Percentiles rank a stretch among this genome's conserved stretches.
These are phyloP conservation scores for Phengaris arion DNA, from an alignment of 2,888 invertebrate species.

Conservation along the genomic window DNA sequence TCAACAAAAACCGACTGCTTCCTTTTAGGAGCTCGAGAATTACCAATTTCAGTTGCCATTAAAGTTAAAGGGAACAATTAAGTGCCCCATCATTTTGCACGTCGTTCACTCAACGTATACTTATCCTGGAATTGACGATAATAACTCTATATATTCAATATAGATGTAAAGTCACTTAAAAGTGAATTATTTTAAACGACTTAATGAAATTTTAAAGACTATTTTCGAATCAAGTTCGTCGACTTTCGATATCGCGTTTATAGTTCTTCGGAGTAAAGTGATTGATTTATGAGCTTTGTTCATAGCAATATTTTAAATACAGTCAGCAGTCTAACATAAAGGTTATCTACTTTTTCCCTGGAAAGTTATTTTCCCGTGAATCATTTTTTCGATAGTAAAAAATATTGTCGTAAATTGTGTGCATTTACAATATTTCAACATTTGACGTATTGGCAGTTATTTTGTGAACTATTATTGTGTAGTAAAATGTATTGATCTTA, in stretches of 20 bases:
- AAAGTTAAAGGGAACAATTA: constrained; percentile 21
- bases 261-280: not conserved
- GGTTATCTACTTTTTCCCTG: no score
- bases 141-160: constrained; percentile 26
- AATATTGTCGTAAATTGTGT: no score
- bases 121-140: constrained; percentile 17
- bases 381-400: no score
- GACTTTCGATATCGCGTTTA: not conserved
- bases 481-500: no score
- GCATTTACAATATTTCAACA: no score
- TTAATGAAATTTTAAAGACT: not conserved
- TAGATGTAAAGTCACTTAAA: not conserved
- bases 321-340: no score
- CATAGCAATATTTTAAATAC: not conserved
- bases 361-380: no score
- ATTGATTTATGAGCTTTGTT: not conserved
- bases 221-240: not conserved
- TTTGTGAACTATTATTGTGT: no score
- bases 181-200: constrained; percentile 15
- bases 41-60: constrained; percentile 8
- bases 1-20: not conserved
- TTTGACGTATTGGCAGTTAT: no score
- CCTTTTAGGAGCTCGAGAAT: constrained; percentile 16
- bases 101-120: not conserved
- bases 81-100: constrained; percentile 27